These are phyloP conservation scores for Botia kubotai DNA, from an alignment of 2,797 vertebrate species.

Conservation along the genomic window DNA sequence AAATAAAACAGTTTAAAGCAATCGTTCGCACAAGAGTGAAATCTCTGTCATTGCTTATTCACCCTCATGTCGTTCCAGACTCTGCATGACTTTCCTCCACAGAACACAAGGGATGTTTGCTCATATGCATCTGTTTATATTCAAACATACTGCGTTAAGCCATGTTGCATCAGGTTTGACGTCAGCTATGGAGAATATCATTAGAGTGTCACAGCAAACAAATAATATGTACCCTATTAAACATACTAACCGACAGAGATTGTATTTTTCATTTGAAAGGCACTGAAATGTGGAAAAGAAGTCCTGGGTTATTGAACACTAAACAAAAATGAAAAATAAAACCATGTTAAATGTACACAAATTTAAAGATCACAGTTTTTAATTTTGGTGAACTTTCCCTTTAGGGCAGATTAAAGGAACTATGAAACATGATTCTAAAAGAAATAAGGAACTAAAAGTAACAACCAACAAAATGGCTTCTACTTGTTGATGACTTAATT, in stretches of 20 bases:
- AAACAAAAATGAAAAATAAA: neutral
- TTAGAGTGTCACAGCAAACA: neutral
- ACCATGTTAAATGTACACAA: neutral
- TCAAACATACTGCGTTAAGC: neutral
- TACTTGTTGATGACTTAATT: neutral
- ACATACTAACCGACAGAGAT: neutral
- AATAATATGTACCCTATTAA: neutral
- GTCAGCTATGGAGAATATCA: neutral
- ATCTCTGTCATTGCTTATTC: conserved; percentile 3
- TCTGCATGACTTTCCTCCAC: neutral
- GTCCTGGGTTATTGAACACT: too few relatives aligned
- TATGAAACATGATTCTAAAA: too few relatives aligned
- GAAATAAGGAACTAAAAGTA: too few relatives aligned
- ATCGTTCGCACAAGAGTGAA: neutral
- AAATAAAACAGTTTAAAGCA: neutral
- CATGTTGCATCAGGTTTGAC: neutral
- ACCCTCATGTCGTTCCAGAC: neutral
- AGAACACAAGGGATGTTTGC: neutral
- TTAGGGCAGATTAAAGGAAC: neutral
- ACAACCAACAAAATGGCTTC: neutral
- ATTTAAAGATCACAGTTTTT: too few relatives aligned
- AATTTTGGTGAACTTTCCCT: neutral
- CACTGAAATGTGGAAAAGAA: neutral
- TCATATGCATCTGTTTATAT: neutral
- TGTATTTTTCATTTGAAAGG: neutral